Conservation (phyloP, 2,888 invertebrate genomes). For the Neelides folsomi region DNA sequence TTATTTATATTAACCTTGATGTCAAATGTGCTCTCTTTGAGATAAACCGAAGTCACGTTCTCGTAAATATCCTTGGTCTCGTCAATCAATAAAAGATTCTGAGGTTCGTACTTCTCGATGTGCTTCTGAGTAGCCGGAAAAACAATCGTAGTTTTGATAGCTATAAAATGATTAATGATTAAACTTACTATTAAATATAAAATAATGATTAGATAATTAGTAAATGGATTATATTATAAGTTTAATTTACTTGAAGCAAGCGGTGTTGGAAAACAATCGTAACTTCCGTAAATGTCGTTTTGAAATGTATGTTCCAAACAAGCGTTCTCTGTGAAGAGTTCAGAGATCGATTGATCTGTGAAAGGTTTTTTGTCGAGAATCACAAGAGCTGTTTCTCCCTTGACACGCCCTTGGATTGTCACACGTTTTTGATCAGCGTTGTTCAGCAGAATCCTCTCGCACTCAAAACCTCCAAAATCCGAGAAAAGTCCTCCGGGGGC, state of each 20-base stretch:
- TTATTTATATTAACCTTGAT: constrained; percentile 65
- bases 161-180: constrained; percentile 42
- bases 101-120: constrained; percentile 67
- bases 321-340: constrained; percentile 45
- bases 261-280: constrained; percentile 52
- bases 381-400: constrained; percentile 51
- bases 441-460: constrained; percentile 54
- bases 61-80: constrained; percentile 76
- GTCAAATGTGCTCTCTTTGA: constrained; percentile 59
- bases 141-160: constrained; percentile 73
- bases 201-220: constrained; percentile 5
- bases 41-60: constrained; percentile 60
- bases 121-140: constrained; percentile 89
- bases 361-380: constrained; percentile 72
- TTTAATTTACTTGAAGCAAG: constrained; percentile 50
- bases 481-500: neutral
- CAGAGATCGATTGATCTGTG: constrained; percentile 48
- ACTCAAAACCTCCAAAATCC: constrained; percentile 50
- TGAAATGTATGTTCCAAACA: constrained; percentile 51
- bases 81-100: constrained; percentile 57
- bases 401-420: constrained; percentile 55
- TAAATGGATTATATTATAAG: constrained; percentile 3
- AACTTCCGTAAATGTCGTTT: constrained; percentile 76
- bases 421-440: constrained; percentile 59
- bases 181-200: no score